Evolutionary conservation across 2,797 vertebrate species (phyloP).

Genomic region (Pelochelys cantorii): DNA sequence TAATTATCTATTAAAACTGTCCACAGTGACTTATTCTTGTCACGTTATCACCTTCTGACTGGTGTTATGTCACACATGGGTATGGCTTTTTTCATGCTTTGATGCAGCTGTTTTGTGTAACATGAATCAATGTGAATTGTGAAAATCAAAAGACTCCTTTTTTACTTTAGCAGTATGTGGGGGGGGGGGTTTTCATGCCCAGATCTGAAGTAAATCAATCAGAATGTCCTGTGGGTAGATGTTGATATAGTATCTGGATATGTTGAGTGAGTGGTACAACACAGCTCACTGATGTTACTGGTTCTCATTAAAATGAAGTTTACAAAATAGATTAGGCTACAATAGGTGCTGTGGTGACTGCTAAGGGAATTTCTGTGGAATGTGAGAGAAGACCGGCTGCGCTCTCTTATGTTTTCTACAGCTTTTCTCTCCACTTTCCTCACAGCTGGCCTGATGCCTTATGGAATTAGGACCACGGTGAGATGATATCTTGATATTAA

Average conservation of each 20-base stretch:
- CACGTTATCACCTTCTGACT: neutral
- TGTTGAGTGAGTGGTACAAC: neutral
- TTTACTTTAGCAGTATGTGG: neutral
- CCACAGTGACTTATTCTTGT: neutral
- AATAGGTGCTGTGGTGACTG: neutral
- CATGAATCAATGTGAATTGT: neutral
- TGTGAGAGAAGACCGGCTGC: neutral
- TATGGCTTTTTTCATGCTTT: rapidly evolving
- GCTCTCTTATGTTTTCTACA: neutral
- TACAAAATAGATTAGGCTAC: neutral
- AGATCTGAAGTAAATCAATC: neutral
- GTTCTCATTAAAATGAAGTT: neutral
- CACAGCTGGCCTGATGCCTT: neutral
- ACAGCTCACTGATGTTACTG: neutral
- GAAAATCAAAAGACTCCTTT: neutral
- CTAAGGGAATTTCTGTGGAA: neutral
- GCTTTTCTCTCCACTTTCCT: neutral
- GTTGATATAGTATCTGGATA: neutral
- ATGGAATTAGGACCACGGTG: neutral
- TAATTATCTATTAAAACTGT: neutral
- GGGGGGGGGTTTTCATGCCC: neutral
- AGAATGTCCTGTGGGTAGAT: neutral
- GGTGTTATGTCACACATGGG: rapidly evolving
- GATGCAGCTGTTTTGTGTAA: neutral
- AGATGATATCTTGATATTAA: neutral